These are phyloP conservation scores for Salarias fasciatus DNA, from an alignment of 2,797 vertebrate genomes.

Conservation along the genomic window DNA sequence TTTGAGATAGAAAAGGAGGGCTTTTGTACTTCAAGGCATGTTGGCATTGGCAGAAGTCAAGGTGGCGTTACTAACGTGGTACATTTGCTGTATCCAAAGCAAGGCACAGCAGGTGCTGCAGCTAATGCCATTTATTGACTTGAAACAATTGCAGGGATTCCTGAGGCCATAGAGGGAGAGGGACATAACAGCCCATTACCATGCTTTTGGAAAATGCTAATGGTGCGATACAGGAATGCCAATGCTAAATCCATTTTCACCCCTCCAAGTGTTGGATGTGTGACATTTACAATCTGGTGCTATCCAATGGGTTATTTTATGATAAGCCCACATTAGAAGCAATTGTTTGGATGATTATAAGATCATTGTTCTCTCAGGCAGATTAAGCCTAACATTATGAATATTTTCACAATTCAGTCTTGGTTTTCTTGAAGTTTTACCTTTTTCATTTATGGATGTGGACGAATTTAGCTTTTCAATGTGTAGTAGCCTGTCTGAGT, in stretches of 20 bases:
- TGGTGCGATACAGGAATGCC: conserved; percentile 41
- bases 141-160: conserved; percentile 59
- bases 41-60: conserved; percentile 55
- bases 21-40: conserved; percentile 72
- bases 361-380: background rate
- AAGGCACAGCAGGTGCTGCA: conserved; percentile 59
- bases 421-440: conserved; percentile 3
- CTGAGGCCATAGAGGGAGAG: conserved; percentile 37
- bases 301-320: conserved; percentile 30
- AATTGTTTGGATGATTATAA: conserved; percentile 15
- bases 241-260: conserved; percentile 39
- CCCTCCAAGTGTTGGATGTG: conserved; percentile 23
- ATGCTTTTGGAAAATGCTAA: conserved; percentile 47
- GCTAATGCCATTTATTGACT: conserved; percentile 69
- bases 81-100: conserved; percentile 34
- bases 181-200: conserved; percentile 29
- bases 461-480: background rate
- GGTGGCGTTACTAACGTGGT: conserved; percentile 57
- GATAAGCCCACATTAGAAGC: conserved; percentile 28
- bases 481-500: too few species aligned
- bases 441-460: background rate
- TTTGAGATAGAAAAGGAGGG: conserved; percentile 62
- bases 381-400: background rate
- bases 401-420: conserved; percentile 1
- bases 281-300: conserved; percentile 51